Conservation (phyloP, 2,113 vertebrate genomes). For the Puffinus mauretanicus region DNA sequence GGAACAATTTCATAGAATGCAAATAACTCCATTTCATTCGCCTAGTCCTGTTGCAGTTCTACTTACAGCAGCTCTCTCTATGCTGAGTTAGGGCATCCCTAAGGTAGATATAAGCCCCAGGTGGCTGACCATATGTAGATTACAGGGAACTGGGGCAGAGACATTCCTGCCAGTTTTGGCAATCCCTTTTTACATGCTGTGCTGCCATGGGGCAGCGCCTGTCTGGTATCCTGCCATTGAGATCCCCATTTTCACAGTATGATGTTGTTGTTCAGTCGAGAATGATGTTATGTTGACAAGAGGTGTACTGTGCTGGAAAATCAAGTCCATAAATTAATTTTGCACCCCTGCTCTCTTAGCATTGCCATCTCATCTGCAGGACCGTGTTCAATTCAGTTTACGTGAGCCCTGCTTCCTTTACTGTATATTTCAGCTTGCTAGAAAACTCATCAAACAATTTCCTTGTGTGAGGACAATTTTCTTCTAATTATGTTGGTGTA, state of each 20-base stretch:
- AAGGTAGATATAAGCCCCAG: neutral
- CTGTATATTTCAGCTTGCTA: neutral
- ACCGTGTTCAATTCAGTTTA: rapidly evolving
- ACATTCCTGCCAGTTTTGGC: neutral
- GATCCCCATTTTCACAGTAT: neutral
- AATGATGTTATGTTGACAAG: neutral
- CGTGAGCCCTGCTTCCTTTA: neutral
- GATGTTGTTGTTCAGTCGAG: neutral
- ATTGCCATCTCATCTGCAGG: neutral
- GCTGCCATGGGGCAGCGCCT: neutral
- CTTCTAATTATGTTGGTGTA: neutral
- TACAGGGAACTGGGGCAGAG: neutral
- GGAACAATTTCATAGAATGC: neutral
- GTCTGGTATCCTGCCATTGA: rapidly evolving
- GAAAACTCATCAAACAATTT: neutral
- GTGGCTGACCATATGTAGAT: neutral
- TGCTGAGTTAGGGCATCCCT: neutral
- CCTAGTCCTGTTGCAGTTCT: neutral
- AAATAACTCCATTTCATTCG: neutral
- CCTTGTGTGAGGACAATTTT: neutral
- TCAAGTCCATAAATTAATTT: neutral
- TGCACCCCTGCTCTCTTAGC: neutral
- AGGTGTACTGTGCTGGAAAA: neutral
- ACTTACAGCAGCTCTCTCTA: neutral
- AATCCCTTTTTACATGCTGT: neutral